Conservation (phyloP, 53 echinoderm and acorn worm species). For the Mesocentrotus franciscanus region DNA sequence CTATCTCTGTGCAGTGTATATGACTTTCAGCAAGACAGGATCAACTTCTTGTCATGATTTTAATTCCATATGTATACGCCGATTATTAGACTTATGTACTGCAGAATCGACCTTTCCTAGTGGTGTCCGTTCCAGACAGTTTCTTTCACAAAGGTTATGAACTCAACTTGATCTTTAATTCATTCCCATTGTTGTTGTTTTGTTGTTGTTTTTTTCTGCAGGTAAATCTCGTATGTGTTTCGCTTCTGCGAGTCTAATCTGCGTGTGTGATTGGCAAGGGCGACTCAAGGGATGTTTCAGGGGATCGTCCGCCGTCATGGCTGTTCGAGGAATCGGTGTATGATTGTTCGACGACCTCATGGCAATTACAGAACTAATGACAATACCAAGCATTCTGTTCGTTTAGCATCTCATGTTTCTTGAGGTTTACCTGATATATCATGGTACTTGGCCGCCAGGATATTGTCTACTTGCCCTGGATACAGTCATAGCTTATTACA, state of each 20-base stretch:
- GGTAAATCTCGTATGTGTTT: conserved; percentile 43
- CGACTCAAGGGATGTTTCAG: conserved; percentile 19
- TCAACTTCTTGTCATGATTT: too few species aligned
- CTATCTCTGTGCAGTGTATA: too few species aligned
- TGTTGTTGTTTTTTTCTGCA: conserved; percentile 15
- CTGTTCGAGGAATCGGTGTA: background rate
- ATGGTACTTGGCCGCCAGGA: background rate
- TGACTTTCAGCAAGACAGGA: too few species aligned
- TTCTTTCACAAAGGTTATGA: too few species aligned
- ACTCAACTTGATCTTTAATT: too few species aligned
- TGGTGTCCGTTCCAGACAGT: too few species aligned
- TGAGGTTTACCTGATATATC: background rate
- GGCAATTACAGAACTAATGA: too few species aligned
- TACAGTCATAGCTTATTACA: background rate
- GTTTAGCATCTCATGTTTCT: background rate
- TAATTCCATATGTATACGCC: too few species aligned
- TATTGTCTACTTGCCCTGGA: background rate
- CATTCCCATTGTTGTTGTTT: background rate
- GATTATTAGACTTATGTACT: too few species aligned
- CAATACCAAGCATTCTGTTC: background rate
- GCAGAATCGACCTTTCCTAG: too few species aligned
- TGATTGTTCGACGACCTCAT: background rate
- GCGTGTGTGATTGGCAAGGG: conserved; percentile 37
- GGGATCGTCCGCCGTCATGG: background rate
- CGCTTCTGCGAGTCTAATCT: conserved; percentile 17